Evolutionary conservation across 2,888 invertebrate genomes (phyloP).

Genomic region (Ennomos quercinarius): DNA sequence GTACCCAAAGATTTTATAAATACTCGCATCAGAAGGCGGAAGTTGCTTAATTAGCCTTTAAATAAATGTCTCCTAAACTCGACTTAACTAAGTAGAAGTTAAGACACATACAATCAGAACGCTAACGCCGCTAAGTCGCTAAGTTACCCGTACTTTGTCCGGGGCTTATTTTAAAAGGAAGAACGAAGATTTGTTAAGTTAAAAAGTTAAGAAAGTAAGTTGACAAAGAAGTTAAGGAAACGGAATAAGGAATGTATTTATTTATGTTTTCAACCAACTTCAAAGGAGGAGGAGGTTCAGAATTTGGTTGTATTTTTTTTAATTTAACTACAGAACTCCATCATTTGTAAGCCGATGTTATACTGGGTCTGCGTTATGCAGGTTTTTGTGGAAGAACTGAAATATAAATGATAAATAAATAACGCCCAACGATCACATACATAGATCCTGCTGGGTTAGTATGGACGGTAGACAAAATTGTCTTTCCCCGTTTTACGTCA

Average conservation of each 20-base stretch:
- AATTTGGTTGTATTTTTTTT: too few species aligned
- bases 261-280: neutral
- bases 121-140: too few species aligned
- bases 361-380: too few species aligned
- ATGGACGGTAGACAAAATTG: too few species aligned
- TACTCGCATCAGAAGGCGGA: conserved; percentile 9
- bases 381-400: too few species aligned
- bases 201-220: conserved; percentile 12
- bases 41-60: conserved; percentile 29
- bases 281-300: too few species aligned
- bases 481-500: too few species aligned
- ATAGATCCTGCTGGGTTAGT: too few species aligned
- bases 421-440: too few species aligned
- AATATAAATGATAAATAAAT: too few species aligned
- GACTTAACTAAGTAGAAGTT: conserved; percentile 14
- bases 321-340: too few species aligned
- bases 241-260: neutral
- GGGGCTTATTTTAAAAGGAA: conserved; percentile 15
- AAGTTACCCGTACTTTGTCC: conserved; percentile 16
- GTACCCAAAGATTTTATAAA: conserved; percentile 11
- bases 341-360: too few species aligned
- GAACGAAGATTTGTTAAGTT: conserved; percentile 28
- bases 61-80: conserved; percentile 27
- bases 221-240: neutral
- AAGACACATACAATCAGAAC: conserved; percentile 23